Base-by-base conservation (phyloP, 1,140 invertebrate species). In the Magallana ariakensis region DNA sequence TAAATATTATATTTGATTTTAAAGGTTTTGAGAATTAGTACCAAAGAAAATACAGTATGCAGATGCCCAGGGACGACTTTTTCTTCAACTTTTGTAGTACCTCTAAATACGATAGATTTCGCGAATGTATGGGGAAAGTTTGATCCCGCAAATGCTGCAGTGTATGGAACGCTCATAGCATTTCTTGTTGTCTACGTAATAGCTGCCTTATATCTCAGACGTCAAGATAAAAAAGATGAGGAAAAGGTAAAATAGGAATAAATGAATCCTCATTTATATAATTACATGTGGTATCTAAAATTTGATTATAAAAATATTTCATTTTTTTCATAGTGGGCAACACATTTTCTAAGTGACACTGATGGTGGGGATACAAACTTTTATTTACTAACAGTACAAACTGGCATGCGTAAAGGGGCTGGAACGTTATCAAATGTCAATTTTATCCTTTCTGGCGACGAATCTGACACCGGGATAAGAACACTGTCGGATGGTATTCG, bases 21-120 rank as follows among this genome's bases (percentile, higher is more conserved):
- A 22, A 8, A 89, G 88, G 88, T 89, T 16, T 75, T 87, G 58
- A 46, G n/a, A 10, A 46, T 87, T n/a, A 86, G 85, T n/a, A 89
- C 82, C 0, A 13, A 85, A n/a, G 84, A 89, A 70, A 85, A 89
- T 16, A 89, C 88, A n/a, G 75, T 85, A 10, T 89, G 88, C 53
- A 55, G 75, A 5, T 89, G 88, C 85, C 22, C 58, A 11, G 15
- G 58, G 1, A 81, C 56, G 1, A 84, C 66, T 7, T 89, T 89
- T 87, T 62, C 88, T 19, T 58, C 80, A 1, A 80, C 90, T 5
- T 95, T 95, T 85, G 94, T 95, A 85, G 93, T 95, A 1, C 92
- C 93, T 60, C 95, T 95, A 0, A 96, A 96, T 88, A 94, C 94
- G 2, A 95, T 96, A 13, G 95, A 96, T 89, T 96, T 96, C 90